These are phyloP conservation scores for Hylaea fasciaria DNA, from an alignment of 2,888 invertebrate genomes.

Conservation along the genomic window DNA sequence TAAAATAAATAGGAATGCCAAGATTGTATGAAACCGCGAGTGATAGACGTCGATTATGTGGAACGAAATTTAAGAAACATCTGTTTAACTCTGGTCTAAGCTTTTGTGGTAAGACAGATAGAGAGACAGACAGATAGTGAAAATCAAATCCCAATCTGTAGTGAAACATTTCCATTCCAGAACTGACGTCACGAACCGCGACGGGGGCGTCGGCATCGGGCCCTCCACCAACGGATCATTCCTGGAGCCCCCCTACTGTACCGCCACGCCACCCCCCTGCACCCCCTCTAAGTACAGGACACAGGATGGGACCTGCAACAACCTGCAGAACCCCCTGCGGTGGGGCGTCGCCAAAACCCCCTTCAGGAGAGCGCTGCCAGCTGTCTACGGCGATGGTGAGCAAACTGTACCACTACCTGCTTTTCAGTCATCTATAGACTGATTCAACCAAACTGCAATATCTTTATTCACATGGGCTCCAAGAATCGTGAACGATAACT, in stretches of 20 bases:
- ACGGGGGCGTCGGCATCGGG: slow-evolving; percentile 66
- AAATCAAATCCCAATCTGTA: no score
- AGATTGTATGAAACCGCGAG: no score
- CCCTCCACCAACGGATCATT: slow-evolving; percentile 66
- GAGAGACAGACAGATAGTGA: no score
- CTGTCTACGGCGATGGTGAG: slow-evolving; percentile 91
- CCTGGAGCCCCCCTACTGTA: slow-evolving; percentile 65
- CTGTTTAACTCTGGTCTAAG: no score
- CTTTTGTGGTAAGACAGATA: no score
- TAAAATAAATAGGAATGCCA: no score
- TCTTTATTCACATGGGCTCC: no score
- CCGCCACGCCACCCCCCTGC: slow-evolving; percentile 63
- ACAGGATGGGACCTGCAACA: slow-evolving; percentile 92
- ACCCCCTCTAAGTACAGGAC: slow-evolving; percentile 85
- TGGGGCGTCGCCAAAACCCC: slow-evolving; percentile 91
- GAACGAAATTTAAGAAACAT: no score
- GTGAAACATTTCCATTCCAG: slow-evolving; percentile 46
- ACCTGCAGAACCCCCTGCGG: slow-evolving; percentile 84
- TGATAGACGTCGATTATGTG: no score
- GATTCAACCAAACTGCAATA: no score
- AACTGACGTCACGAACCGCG: slow-evolving; percentile 48
- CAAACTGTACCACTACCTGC: slow-evolving; percentile 18
- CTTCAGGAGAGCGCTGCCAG: slow-evolving; percentile 89
- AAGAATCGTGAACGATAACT: no score
- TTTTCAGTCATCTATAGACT: no score